phyloP scores from a whole-genome alignment of 1,140 invertebrate species.

The Xylocopa sonorina region DNA sequence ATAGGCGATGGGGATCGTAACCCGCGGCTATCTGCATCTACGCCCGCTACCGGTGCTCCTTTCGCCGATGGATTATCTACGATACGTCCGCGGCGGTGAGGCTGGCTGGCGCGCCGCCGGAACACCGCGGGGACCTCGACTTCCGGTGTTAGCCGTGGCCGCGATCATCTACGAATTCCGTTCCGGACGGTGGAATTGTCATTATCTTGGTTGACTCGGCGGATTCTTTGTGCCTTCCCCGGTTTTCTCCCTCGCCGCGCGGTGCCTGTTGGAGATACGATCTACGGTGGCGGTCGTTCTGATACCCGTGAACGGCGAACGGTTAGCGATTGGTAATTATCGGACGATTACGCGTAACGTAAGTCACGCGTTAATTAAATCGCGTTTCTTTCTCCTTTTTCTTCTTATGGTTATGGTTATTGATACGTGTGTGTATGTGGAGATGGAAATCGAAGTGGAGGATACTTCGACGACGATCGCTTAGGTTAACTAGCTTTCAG shows the following conservation, averaged over 20 bases:
- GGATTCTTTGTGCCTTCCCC: conserved; percentile 42
- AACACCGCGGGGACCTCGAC: conserved; percentile 52
- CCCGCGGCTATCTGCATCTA: conserved; percentile 58
- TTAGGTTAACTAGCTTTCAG: background rate
- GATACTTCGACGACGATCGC: background rate
- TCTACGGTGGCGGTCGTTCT: background rate
- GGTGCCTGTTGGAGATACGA: conserved; percentile 18
- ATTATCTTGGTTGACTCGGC: conserved; percentile 70
- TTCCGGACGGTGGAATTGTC: conserved; percentile 50
- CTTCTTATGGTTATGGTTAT: no score
- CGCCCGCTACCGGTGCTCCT: conserved; percentile 55
- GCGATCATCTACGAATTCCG: conserved; percentile 25
- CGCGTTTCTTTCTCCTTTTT: no score
- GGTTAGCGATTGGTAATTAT: conserved; percentile 34
- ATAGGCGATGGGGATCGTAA: conserved; percentile 19
- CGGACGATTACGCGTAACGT: conserved; percentile 1
- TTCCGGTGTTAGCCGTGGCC: conserved; percentile 62
- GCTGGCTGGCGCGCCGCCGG: conserved; percentile 36
- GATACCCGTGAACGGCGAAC: background rate
- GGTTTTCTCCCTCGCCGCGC: background rate
- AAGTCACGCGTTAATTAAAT: conserved; percentile 25
- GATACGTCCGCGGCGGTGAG: conserved; percentile 35
- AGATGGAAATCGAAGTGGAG: background rate
- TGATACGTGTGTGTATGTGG: no score
- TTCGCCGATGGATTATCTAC: conserved; percentile 50